phyloP scores from a whole-genome alignment of 2,113 vertebrate genomes.

The Anolis sagrei region DNA sequence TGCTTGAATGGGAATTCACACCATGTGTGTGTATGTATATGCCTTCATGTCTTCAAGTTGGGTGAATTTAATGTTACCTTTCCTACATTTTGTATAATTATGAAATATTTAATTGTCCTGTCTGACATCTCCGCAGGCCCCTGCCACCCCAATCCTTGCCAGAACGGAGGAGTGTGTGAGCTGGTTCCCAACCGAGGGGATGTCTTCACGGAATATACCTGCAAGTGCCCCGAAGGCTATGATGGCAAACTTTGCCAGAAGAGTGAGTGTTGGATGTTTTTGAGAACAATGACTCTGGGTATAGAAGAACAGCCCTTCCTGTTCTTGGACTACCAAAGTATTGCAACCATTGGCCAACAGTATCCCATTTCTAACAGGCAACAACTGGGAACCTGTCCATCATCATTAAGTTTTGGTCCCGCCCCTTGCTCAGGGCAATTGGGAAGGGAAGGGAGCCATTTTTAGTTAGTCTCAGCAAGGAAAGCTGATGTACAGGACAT shows the following conservation, averaged over 20 bases:
- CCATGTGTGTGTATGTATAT: no score
- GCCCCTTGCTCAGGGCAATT: no score
- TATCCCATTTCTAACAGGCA: no score
- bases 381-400: no score
- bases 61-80: background rate
- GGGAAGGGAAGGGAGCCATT: no score
- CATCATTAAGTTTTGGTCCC: no score
- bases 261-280: constrained; percentile 76
- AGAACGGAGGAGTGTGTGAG: constrained; percentile 83
- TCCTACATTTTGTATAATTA: no score
- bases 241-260: constrained; percentile 89
- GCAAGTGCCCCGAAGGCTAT: constrained; percentile 85
- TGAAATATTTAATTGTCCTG: fast-evolving
- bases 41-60: no score
- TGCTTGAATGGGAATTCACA: no score
- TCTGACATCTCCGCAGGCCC: constrained; percentile 77
- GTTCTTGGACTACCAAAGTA: background rate
- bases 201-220: constrained; percentile 87
- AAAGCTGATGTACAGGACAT: no score
- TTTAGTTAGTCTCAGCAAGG: no score
- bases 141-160: constrained; percentile 91
- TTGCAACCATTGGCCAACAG: no score
- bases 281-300: background rate
- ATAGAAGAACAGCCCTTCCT: background rate
- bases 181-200: constrained; percentile 83